phyloP scores from a whole-genome alignment of 1,140 invertebrate species.

The Papilio xuthus region DNA sequence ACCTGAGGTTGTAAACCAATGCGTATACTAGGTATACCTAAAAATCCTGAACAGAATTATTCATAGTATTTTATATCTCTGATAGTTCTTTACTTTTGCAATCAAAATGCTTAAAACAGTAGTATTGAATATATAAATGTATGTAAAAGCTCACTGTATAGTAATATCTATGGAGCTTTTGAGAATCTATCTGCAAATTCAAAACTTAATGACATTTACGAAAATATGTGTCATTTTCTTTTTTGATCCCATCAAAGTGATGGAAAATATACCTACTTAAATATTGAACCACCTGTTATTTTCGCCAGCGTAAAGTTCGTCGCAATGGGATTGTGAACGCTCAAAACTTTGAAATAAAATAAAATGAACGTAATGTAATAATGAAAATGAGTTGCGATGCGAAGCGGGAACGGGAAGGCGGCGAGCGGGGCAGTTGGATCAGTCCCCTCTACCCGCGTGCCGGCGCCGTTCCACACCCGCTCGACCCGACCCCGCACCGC shows the following conservation, averaged over 20 bases:
- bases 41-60: not conserved
- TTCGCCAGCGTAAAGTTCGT: constrained; percentile 35
- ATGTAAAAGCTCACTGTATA: not conserved
- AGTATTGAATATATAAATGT: too few relatives aligned
- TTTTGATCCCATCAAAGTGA: not conserved
- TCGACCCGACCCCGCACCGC: constrained; percentile 48
- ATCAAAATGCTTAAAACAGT: not conserved
- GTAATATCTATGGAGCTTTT: not conserved
- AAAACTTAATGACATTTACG: not conserved
- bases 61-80: not conserved
- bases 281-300: constrained; percentile 38
- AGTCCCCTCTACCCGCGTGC: constrained; percentile 65
- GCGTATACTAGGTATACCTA: constrained; percentile 3
- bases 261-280: not conserved
- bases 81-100: not conserved
- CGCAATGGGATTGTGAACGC: constrained; percentile 42
- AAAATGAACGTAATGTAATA: constrained; percentile 74
- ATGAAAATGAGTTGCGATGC: constrained; percentile 76
- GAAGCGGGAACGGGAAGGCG: constrained; percentile 58
- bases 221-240: not conserved
- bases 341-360: constrained; percentile 61
- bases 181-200: not conserved
- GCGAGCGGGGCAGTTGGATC: constrained; percentile 65
- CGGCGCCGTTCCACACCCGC: constrained; percentile 58
- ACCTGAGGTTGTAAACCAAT: constrained; percentile 23